Percentiles rank a stretch among this genome's conserved stretches.
Evolutionary conservation across 2,888 invertebrate genomes (phyloP).

Genomic region (Zonitis immaculata): DNA sequence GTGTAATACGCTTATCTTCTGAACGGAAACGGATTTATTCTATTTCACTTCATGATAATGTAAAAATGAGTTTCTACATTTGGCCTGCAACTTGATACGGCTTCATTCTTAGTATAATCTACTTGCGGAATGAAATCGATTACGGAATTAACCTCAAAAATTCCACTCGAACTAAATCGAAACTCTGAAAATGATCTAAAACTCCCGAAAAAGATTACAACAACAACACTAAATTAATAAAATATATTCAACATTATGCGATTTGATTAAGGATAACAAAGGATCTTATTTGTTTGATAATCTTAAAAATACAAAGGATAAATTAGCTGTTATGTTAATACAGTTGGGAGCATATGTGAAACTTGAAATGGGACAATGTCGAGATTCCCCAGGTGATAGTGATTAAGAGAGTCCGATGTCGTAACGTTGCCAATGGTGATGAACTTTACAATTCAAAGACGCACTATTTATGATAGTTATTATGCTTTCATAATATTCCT

Average conservation of each 20-base stretch:
- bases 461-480: not conserved
- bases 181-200: constrained; percentile 21
- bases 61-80: constrained; percentile 28
- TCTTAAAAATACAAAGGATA: constrained; percentile 41
- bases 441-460: not conserved
- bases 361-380: constrained; percentile 10
- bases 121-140: constrained; percentile 28
- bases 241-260: too few relatives aligned
- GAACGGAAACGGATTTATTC: constrained; percentile 19
- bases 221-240: too few relatives aligned
- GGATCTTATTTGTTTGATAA: too few relatives aligned
- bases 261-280: too few relatives aligned
- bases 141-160: constrained; percentile 24
- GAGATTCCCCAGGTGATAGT: not conserved
- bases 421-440: not conserved
- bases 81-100: constrained; percentile 25
- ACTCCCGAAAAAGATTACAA: not conserved
- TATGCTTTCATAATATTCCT: not conserved
- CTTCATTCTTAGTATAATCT: constrained; percentile 26
- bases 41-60: constrained; percentile 26
- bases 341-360: too few relatives aligned
- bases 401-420: not conserved
- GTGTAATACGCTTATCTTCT: constrained; percentile 24
- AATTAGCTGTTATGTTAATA: constrained; percentile 38
- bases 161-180: constrained; percentile 20